Evolutionary conservation across 2,888 invertebrate species (phyloP), one percentile per base, ranked within the genome.

Genomic region (Drosophila anomelani): DNA sequence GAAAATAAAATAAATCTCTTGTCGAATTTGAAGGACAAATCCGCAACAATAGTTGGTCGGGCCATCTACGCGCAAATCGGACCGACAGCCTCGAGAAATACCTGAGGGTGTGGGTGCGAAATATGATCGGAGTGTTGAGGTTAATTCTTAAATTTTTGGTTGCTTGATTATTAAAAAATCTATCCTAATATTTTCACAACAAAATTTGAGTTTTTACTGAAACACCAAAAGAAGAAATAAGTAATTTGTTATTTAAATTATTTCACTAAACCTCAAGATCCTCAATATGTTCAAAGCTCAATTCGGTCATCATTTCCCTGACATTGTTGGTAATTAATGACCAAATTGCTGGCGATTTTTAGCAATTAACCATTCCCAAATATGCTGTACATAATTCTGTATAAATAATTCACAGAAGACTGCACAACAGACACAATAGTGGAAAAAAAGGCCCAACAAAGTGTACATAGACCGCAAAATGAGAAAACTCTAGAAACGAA

Each of bases 11-110:
- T 63, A 72, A 78, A 75, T 78, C 61, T 78, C 59, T 76, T 60
- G 49, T 72, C 75, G 73, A 63, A 62, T 61, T 76, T 88, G 89
- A 90, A 90, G 90, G 90, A 86, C 90, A 90, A 39, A 61, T 77
- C 70, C 76, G 68, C 80, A 82, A 79, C 76, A 85, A 80, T 80
- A 74, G 73, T 74, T 57, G 58, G 15, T 64, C 46, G 43, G 46
- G 23, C 41, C 66, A 69, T 66, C 47, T 58, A 70, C 59, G 70
- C 60, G 71, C 62, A 55, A 49, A 70, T 59, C 70, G 23, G 10
- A 26, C 36, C 29, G 67, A 41, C 55, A 55, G 66, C 66, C 66
- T 47, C 56, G 46, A 79, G 46, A 79, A 80, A 83, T 82, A 75
- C 77, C 82, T 83, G 72, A 43, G 38, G 51, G 70, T 59, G 84